Percentiles rank a stretch among this genome's conserved stretches.
These are phyloP conservation scores for Pristis pectinata DNA, from an alignment of 2,797 vertebrate species.

Conservation along the genomic window DNA sequence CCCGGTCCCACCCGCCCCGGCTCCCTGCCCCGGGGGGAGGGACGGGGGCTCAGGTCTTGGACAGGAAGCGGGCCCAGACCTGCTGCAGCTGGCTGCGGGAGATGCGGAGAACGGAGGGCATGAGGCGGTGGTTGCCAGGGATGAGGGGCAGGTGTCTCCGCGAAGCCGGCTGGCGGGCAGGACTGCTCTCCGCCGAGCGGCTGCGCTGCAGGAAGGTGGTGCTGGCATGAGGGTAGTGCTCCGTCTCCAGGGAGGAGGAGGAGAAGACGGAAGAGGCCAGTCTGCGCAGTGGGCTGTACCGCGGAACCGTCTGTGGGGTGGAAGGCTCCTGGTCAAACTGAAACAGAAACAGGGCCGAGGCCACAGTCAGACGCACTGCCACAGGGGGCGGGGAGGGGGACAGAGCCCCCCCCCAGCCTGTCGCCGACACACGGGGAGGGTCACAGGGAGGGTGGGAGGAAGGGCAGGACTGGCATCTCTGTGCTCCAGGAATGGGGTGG, in stretches of 20 bases:
- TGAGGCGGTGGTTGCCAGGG: conserved; percentile 81
- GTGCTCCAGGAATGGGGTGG: too few relatives aligned
- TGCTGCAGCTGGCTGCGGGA: conserved; percentile 91
- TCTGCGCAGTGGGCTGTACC: conserved; percentile 95
- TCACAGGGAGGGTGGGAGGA: too few relatives aligned
- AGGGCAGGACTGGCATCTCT: too few relatives aligned
- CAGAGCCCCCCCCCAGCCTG: conserved; percentile 36
- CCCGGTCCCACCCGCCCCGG: too few relatives aligned
- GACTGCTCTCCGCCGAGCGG: conserved; percentile 97
- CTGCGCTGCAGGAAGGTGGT: conserved; percentile 95
- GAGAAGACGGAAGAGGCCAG: conserved; percentile 98
- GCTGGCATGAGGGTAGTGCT: conserved; percentile 87
- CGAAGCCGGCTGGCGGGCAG: conserved; percentile 73
- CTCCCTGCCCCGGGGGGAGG: not conserved
- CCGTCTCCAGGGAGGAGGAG: conserved; percentile 95
- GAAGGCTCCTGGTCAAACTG: conserved; percentile 83
- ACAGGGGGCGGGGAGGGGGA: conserved; percentile 35
- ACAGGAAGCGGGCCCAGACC: conserved; percentile 92
- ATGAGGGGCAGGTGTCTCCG: conserved; percentile 75
- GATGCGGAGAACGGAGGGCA: conserved; percentile 88
- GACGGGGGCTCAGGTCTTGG: conserved; percentile 74
- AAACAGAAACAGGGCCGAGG: conserved; percentile 61
- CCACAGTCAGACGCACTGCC: conserved; percentile 40
- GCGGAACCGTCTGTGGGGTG: conserved; percentile 67
- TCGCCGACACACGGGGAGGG: too few relatives aligned